phyloP scores from a whole-genome alignment of 2,888 invertebrate species.

The Entomobrya proxima region DNA sequence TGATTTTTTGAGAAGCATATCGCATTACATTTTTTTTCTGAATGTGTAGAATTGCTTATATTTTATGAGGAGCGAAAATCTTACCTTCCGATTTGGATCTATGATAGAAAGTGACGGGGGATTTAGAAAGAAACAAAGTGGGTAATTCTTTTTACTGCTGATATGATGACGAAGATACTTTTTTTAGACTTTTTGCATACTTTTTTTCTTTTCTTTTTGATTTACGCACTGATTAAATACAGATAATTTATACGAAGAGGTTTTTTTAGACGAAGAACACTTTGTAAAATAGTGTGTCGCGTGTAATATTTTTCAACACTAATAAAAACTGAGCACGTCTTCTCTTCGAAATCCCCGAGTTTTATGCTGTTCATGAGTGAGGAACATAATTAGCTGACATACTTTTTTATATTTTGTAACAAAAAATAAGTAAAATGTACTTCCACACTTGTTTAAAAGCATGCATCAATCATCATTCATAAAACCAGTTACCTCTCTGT shows the following conservation, averaged over 20 bases:
- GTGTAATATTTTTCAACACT: conserved; percentile 23
- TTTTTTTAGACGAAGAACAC: conserved; percentile 34
- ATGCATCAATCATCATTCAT: too few relatives aligned
- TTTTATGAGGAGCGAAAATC: conserved; percentile 62
- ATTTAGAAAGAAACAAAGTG: conserved; percentile 42
- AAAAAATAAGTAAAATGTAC: not conserved
- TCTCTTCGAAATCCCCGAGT: conserved; percentile 56
- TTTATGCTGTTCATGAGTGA: conserved; percentile 67
- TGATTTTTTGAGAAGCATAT: too few relatives aligned
- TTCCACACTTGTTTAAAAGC: not conserved
- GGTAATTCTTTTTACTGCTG: conserved; percentile 50
- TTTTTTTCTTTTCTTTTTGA: conserved; percentile 22
- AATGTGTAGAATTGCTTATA: conserved; percentile 35
- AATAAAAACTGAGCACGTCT: conserved; percentile 45
- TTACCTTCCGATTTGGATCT: conserved; percentile 61
- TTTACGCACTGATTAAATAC: conserved; percentile 38
- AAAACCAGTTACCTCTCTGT: too few relatives aligned
- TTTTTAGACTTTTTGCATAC: not conserved
- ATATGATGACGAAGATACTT: conserved; percentile 2
- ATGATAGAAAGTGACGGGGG: conserved; percentile 20
- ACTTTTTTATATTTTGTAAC: not conserved
- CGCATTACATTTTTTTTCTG: too few relatives aligned
- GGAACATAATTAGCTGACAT: conserved; percentile 58
- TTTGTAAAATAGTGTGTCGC: conserved; percentile 21
- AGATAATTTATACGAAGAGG: not conserved